Percentiles rank a stretch among this genome's conserved stretches.
phyloP scores from a whole-genome alignment of 2,797 vertebrate genomes.

The Champsocephalus esox region DNA sequence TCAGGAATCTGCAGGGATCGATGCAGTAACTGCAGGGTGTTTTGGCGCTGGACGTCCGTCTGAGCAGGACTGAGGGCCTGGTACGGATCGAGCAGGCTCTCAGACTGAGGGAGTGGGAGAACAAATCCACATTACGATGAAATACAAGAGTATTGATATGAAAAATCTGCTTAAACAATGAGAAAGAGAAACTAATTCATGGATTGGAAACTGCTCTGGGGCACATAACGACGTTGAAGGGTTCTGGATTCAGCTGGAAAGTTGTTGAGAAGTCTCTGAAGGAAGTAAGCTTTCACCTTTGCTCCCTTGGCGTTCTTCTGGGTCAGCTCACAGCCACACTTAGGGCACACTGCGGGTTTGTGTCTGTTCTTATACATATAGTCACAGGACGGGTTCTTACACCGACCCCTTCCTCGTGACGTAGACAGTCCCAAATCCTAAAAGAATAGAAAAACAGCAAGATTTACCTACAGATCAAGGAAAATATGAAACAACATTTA shows the following conservation, averaged over 20 bases:
- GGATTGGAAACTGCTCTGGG: background rate
- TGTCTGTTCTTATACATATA: constrained; percentile 98
- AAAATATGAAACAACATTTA: background rate
- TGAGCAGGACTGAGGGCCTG: constrained; percentile 87
- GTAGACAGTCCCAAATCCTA: constrained; percentile 97
- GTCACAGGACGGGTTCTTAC: constrained; percentile 94
- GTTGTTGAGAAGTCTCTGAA: constrained; percentile 2
- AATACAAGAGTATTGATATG: no score
- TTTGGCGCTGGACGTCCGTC: constrained; percentile 92
- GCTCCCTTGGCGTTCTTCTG: constrained; percentile 82
- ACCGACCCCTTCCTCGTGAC: constrained; percentile 93
- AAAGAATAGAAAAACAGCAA: constrained; percentile 2
- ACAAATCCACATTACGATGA: background rate
- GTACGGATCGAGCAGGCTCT: constrained; percentile 82
- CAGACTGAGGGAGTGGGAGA: constrained; percentile 47
- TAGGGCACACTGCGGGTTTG: constrained; percentile 93
- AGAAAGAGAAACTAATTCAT: background rate
- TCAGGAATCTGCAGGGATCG: constrained; percentile 93
- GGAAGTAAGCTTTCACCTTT: constrained; percentile 58
- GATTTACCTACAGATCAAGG: background rate
- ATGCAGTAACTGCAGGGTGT: constrained; percentile 92
- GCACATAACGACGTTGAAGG: background rate
- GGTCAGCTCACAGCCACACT: constrained; percentile 91
- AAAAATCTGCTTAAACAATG: no score
- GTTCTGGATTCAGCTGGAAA: constrained; percentile 4